A percentile compares a stretch with the other conserved stretches of the same genome.
These are phyloP conservation scores for Myotis planiceps DNA, from an alignment of 2,797 vertebrate genomes.

Conservation along the genomic window DNA sequence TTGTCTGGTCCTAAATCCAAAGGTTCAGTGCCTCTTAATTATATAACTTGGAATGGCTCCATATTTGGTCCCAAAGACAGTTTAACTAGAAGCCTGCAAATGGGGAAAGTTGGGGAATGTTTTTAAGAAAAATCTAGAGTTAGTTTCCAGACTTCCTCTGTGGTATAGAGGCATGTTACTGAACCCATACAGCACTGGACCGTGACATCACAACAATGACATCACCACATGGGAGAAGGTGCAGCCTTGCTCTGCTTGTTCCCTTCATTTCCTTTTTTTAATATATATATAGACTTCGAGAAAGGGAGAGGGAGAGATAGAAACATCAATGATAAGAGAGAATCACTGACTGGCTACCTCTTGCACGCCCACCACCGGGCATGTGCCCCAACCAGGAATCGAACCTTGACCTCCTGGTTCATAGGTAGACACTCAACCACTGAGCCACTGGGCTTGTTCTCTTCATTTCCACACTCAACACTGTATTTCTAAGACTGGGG, in stretches of 20 bases:
- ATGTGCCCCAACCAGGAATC: no score
- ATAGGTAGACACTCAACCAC: no score
- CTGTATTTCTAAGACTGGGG: neutral
- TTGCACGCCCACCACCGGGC: no score
- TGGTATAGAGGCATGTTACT: neutral
- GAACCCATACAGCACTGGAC: neutral
- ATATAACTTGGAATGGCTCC: neutral
- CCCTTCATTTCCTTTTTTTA: neutral
- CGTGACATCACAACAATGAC: neutral
- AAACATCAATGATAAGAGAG: no score
- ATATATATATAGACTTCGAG: no score
- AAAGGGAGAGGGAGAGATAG: no score
- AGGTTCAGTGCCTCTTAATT: neutral
- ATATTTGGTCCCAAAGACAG: neutral
- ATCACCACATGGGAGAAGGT: neutral
- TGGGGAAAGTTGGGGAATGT: neutral
- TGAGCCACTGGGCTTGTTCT: no score
- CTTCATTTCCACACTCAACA: neutral
- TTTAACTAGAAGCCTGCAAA: neutral
- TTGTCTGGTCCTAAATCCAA: neutral
- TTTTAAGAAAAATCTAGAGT: neutral
- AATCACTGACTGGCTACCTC: no score
- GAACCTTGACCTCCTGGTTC: no score
- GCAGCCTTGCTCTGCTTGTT: fast-evolving
- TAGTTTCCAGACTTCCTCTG: neutral